Evolutionary conservation across 1,140 invertebrate genomes (phyloP).

Genomic region (Aphelenchoides besseyi): DNA sequence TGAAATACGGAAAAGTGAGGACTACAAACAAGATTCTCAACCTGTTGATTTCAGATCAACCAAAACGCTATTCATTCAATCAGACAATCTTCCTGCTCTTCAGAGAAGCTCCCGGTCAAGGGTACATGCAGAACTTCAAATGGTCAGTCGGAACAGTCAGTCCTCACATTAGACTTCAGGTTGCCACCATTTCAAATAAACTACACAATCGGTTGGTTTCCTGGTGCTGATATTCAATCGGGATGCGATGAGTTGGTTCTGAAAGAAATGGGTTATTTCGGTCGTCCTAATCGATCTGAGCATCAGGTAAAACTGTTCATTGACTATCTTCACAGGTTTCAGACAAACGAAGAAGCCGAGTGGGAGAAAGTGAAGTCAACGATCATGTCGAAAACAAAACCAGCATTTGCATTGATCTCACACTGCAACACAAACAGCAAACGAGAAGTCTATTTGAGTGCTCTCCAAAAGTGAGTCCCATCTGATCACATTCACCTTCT

Average conservation of each 20-base stretch:
- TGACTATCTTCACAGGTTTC: not conserved
- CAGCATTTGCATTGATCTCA: not conserved
- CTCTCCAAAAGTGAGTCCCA: not conserved
- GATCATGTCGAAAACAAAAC: slow-evolving; percentile 1
- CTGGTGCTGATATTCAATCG: not conserved
- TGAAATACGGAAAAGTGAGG: not conserved
- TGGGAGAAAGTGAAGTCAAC: not conserved
- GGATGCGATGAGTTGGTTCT: not conserved
- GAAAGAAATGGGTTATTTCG: not conserved
- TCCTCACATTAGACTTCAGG: too few relatives aligned
- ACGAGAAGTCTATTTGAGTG: not conserved
- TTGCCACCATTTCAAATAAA: not conserved
- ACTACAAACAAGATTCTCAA: not conserved
- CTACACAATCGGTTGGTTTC: not conserved
- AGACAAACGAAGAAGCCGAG: not conserved
- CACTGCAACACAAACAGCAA: not conserved
- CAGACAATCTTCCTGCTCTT: not conserved
- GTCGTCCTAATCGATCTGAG: too few relatives aligned
- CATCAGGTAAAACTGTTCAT: too few relatives aligned
- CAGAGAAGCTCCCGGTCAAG: not conserved
- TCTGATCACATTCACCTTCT: not conserved
- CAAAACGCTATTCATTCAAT: not conserved
- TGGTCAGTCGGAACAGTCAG: too few relatives aligned
- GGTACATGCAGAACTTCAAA: not conserved
- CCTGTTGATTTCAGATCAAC: not conserved